Evolutionary conservation across 2,888 invertebrate species (phyloP).

Genomic region (Vandiemenella viatica): DNA sequence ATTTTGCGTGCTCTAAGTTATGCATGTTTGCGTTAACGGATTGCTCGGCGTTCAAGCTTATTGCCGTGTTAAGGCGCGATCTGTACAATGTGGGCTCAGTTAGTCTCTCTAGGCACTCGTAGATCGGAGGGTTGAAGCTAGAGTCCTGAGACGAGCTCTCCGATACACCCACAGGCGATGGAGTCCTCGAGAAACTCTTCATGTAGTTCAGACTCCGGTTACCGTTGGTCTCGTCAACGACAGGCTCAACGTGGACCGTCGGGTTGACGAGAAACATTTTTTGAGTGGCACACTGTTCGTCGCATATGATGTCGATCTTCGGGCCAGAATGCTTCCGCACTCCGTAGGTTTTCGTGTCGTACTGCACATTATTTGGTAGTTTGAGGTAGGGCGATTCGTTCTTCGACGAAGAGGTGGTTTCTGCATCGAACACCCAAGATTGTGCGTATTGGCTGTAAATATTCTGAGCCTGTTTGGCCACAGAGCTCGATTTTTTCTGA

Average conservation of each 20-base stretch:
- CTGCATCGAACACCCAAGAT: conserved; percentile 36
- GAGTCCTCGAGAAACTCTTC: conserved; percentile 35
- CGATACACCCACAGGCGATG: conserved; percentile 28
- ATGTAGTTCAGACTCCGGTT: conserved; percentile 33
- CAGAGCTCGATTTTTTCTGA: conserved; percentile 10
- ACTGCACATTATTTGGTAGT: conserved; percentile 9
- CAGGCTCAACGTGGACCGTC: conserved; percentile 31
- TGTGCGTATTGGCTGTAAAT: conserved; percentile 32
- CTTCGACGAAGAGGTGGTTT: conserved; percentile 18
- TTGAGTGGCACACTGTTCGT: conserved; percentile 2
- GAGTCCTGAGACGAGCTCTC: conserved; percentile 28
- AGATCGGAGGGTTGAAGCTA: conserved; percentile 28
- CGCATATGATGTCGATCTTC: conserved; percentile 16
- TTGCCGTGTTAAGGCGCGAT: conserved; percentile 27
- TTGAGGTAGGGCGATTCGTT: conserved; percentile 20
- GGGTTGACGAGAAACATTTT: conserved; percentile 27
- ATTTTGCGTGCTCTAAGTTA: conserved; percentile 7
- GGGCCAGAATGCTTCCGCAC: conserved; percentile 9
- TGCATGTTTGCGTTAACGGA: conserved; percentile 10
- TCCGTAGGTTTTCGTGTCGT: conserved; percentile 9
- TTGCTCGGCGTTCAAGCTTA: conserved; percentile 23
- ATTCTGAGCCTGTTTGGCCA: conserved; percentile 16
- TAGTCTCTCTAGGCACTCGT: conserved; percentile 32
- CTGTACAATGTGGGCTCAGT: conserved; percentile 32
- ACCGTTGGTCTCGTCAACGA: conserved; percentile 30